Percentiles rank a stretch among this genome's conserved stretches.
These are phyloP conservation scores for Agriopis marginaria DNA, from an alignment of 2,888 invertebrate genomes.

Conservation along the genomic window DNA sequence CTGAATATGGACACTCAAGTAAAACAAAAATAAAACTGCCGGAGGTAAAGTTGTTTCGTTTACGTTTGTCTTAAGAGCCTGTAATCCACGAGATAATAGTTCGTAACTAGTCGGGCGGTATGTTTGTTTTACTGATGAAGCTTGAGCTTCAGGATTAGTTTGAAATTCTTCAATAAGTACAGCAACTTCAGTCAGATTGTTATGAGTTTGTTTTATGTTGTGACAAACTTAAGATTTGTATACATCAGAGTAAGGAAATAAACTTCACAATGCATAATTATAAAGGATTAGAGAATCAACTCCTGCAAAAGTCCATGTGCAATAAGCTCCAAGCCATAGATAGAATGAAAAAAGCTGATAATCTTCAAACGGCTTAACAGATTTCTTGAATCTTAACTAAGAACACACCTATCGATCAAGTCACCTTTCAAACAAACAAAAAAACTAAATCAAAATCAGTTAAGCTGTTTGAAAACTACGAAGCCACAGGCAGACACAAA, in stretches of 20 bases:
- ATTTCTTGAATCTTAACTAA: too few relatives aligned
- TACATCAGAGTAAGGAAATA: neutral
- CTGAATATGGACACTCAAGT: neutral
- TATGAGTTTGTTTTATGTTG: conserved; percentile 45
- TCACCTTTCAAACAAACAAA: too few relatives aligned
- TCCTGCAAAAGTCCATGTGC: too few relatives aligned
- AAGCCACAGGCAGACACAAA: too few relatives aligned
- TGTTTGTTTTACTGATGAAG: conserved; percentile 77
- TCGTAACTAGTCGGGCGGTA: conserved; percentile 69
- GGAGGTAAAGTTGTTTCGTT: conserved; percentile 57
- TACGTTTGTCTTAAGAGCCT: conserved; percentile 65
- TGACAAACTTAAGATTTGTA: neutral
- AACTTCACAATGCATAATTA: neutral
- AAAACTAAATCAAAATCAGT: too few relatives aligned
- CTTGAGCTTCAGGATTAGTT: conserved; percentile 48
- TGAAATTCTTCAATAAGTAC: conserved; percentile 64
- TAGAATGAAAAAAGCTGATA: too few relatives aligned
- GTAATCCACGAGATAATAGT: conserved; percentile 78
- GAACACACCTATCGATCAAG: too few relatives aligned
- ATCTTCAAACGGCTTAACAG: too few relatives aligned
- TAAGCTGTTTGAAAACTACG: too few relatives aligned
- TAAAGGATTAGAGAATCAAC: neutral
- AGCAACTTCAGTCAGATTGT: conserved; percentile 54
- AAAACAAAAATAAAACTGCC: conserved; percentile 52
- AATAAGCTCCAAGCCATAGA: too few relatives aligned